A percentile compares a stretch with the other conserved stretches of the same genome.
Conservation (phyloP, 2,888 invertebrate species). For the Pheosia tremula region DNA sequence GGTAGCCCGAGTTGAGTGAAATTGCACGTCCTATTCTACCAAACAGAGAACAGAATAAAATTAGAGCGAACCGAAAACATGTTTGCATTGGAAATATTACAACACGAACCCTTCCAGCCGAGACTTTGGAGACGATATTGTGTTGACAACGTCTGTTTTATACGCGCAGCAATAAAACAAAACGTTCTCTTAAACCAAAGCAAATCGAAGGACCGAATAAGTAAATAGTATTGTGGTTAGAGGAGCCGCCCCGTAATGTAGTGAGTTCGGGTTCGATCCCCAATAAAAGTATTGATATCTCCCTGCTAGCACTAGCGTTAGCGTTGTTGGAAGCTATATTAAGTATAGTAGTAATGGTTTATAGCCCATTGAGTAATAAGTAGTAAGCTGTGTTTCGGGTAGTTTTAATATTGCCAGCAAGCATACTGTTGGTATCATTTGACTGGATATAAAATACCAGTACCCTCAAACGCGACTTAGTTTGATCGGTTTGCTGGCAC, state of each 20-base stretch:
- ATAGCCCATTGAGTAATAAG: too few species aligned
- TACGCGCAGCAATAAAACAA: constrained; percentile 52
- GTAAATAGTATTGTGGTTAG: too few species aligned
- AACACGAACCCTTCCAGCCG: constrained; percentile 46
- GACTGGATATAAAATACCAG: not conserved
- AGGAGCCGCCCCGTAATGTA: too few species aligned
- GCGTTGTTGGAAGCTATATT: too few species aligned
- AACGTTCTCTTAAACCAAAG: constrained; percentile 46
- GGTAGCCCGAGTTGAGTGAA: constrained; percentile 63
- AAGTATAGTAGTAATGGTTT: too few species aligned
- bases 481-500: not conserved
- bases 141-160: constrained; percentile 48
- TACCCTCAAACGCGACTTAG: not conserved
- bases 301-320: too few species aligned
- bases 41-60: constrained; percentile 66
- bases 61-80: constrained; percentile 63
- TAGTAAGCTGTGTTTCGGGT: too few species aligned
- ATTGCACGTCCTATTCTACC: constrained; percentile 66
- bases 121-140: constrained; percentile 49
- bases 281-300: not conserved
- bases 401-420: not conserved
- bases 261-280: not conserved
- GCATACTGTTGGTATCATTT: not conserved
- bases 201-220: not conserved
- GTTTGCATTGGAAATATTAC: constrained; percentile 65